Evolutionary conservation across 2,113 vertebrate species (phyloP).

Genomic region (Entomyzon cyanotis): DNA sequence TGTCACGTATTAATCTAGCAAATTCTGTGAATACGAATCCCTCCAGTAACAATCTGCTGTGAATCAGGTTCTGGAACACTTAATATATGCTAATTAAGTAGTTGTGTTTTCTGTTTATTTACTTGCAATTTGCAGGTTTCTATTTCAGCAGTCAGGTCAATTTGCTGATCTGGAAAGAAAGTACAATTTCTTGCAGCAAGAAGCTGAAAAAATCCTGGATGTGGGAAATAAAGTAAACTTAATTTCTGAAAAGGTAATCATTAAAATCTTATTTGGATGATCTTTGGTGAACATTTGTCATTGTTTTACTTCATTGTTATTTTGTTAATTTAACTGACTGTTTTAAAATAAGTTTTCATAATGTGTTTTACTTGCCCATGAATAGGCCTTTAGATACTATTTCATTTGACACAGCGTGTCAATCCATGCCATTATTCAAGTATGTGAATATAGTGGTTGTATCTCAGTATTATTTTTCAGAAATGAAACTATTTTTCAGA

Average conservation of each 20-base stretch:
- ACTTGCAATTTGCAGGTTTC: conserved; percentile 76
- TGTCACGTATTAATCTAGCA: not conserved
- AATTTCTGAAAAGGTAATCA: conserved; percentile 86
- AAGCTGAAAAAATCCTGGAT: conserved; percentile 73
- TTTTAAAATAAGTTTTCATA: not conserved
- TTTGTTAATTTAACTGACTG: not conserved
- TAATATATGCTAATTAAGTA: not conserved
- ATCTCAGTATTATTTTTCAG: not conserved
- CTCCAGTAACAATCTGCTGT: not conserved
- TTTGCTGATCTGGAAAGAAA: conserved; percentile 83
- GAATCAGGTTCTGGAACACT: not conserved
- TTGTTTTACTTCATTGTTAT: not conserved
- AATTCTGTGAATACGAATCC: not conserved
- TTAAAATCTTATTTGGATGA: not conserved
- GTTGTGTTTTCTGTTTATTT: not conserved
- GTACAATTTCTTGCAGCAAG: conserved; percentile 76
- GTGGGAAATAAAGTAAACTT: conserved; percentile 81
- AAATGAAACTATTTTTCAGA: not conserved
- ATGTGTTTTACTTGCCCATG: not conserved
- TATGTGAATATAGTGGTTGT: not conserved
- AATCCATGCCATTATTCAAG: not conserved
- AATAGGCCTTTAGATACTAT: not conserved
- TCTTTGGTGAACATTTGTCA: not conserved
- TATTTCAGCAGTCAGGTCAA: conserved; percentile 83
- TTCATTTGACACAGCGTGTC: not conserved